phyloP scores from a whole-genome alignment of 1,140 invertebrate species.

The Ptiloglossa arizonensis region DNA sequence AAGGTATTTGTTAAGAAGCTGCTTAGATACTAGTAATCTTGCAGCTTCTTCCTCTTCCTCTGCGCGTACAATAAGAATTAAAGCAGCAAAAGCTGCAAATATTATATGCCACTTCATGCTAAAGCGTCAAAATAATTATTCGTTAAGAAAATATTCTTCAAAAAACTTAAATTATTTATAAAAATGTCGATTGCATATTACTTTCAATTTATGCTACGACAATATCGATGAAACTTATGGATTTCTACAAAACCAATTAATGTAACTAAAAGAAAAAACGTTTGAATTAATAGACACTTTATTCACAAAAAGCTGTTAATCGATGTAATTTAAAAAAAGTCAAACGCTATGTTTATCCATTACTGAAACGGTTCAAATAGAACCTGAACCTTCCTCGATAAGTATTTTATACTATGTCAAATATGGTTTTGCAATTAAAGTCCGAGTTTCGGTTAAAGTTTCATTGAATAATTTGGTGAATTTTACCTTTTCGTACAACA shows the following conservation, averaged over 20 bases:
- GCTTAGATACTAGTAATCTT: conserved; percentile 90
- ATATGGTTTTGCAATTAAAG: background rate
- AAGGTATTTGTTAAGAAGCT: conserved; percentile 98
- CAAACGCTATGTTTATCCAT: background rate
- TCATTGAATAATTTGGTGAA: background rate
- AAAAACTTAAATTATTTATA: conserved; percentile 1
- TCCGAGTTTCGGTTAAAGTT: background rate
- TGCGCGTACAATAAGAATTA: conserved; percentile 78
- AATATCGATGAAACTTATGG: background rate
- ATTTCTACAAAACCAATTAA: background rate
- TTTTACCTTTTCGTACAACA: conserved; percentile 23
- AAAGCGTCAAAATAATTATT: conserved; percentile 60
- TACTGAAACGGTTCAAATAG: conserved; percentile 1
- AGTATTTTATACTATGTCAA: background rate
- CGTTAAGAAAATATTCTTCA: conserved; percentile 14
- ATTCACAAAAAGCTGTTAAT: conserved; percentile 21
- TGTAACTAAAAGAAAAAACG: background rate
- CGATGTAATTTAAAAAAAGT: background rate
- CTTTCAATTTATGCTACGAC: background rate
- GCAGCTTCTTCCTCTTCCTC: conserved; percentile 88
- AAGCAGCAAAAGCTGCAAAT: conserved; percentile 66
- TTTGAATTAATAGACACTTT: background rate
- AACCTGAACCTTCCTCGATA: background rate
- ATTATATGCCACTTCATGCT: conserved; percentile 77
- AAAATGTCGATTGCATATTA: background rate